Base-by-base conservation (phyloP, 92 coral and sea anemone species). In the Epizoanthus ramosus region DNA sequence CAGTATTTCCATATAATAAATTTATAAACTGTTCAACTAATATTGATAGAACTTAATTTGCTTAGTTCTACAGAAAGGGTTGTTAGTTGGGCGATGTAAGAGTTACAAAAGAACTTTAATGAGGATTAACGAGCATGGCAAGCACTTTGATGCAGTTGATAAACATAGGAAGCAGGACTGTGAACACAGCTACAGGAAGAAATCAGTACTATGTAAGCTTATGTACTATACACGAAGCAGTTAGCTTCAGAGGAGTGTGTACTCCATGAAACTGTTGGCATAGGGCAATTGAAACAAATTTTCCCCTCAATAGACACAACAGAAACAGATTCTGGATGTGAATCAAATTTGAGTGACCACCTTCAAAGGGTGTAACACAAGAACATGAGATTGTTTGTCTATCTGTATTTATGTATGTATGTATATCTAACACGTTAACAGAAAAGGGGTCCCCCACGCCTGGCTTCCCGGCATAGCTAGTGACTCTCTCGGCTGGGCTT, bases 41-140 rank as follows among this genome's bases (percentile, higher is more conserved):
- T 39, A 4, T 39, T 39, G 1, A 39, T 39, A 39, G 0, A 39
- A 39, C 43, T 39, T 39, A 39, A 39, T 39, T 39, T 39, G 43
- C 3, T 39, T 39, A 39, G 43, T 39, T 39, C 43, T 39, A 39
- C 43, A 39, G 5, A 39, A 39, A 6, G 6, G 43, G 43, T 6
- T 39, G 43, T 39, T 6, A 39, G 43, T 39, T 4, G 43, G 43
- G 59, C 9, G 66, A 1, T 65, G 85, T 53, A 80, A 66, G 85
- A 80, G 85, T 45, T 75, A 80, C n/a, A 66, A 72, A 53, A n/a
- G 4, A 8, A 80, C 85, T 13, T 59, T 80, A 24, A 80, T 45
- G 75, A 67, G 67, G 59, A 57, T 80, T 65, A 64, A 76, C 35
- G 66, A 76, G 12, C 58, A 47, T 76, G 81, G 81, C 22, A 57